Conservation (phyloP, 2,113 vertebrate species). For the Nothobranchius kuhntae region DNA sequence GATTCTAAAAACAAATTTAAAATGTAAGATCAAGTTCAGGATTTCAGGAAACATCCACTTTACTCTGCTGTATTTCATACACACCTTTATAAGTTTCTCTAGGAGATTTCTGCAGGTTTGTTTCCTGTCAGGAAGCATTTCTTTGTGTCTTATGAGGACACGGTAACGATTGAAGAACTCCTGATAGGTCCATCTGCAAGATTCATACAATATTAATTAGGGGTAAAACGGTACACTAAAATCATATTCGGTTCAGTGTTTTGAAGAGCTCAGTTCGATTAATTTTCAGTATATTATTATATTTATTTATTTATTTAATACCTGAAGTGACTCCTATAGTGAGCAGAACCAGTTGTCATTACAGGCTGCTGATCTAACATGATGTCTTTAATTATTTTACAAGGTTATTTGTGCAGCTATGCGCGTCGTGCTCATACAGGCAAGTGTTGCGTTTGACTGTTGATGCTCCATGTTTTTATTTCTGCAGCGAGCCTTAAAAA, state of each 20-base stretch:
- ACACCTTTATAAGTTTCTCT: conserved; percentile 88
- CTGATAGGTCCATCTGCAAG: conserved; percentile 93
- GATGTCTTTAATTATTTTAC: background rate
- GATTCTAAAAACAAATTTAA: conserved; percentile 77
- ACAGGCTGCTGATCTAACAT: background rate
- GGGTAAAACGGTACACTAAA: too few relatives aligned
- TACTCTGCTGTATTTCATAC: background rate
- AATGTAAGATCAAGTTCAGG: background rate
- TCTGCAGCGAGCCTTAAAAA: too few relatives aligned
- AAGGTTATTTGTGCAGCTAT: too few relatives aligned
- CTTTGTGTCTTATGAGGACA: conserved; percentile 93
- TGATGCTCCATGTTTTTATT: too few relatives aligned
- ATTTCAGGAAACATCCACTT: background rate
- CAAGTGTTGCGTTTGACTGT: too few relatives aligned
- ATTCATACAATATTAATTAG: background rate
- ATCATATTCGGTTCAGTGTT: too few relatives aligned
- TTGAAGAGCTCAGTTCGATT: too few relatives aligned
- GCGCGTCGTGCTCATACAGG: too few relatives aligned
- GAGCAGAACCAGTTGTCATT: too few relatives aligned
- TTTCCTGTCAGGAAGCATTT: conserved; percentile 88
- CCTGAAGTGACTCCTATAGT: too few relatives aligned
- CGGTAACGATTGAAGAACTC: conserved; percentile 96
- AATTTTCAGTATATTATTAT: too few relatives aligned
- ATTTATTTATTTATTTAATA: too few relatives aligned
- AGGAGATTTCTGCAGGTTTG: conserved; percentile 91